These are phyloP conservation scores for Oncorhynchus gorbuscha DNA, from an alignment of 2,113 vertebrate genomes.

Conservation along the genomic window DNA sequence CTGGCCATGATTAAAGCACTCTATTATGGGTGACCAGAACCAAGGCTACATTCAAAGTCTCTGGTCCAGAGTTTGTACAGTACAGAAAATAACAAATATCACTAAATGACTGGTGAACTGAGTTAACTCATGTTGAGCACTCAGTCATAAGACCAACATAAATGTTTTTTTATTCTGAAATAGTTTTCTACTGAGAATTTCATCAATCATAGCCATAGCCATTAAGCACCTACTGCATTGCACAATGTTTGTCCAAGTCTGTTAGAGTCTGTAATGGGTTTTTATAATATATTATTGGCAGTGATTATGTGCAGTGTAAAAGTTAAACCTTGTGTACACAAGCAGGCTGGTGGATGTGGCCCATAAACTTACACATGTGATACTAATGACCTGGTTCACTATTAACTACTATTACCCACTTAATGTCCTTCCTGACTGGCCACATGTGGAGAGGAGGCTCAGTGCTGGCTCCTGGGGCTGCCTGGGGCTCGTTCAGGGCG, in stretches of 20 bases:
- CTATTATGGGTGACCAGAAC: constrained; percentile 14
- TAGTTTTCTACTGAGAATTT: not conserved
- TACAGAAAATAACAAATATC: not conserved
- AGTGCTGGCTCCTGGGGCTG: constrained; percentile 63
- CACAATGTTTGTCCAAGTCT: constrained; percentile 71
- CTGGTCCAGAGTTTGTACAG: not conserved
- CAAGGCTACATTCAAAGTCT: not conserved
- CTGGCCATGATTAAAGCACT: constrained; percentile 24
- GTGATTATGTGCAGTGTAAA: constrained; percentile 58
- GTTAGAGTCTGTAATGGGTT: constrained; percentile 54
- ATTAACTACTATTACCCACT: constrained; percentile 73
- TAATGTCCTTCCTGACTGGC: constrained; percentile 71
- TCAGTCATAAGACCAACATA: constrained; percentile 62
- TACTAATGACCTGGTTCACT: constrained; percentile 78
- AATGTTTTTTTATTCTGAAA: constrained; percentile 19
- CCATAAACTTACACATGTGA: constrained; percentile 75
- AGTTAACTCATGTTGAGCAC: constrained; percentile 45
- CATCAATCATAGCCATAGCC: not conserved
- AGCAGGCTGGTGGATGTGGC: constrained; percentile 60
- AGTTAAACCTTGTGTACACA: constrained; percentile 56
- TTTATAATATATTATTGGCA: constrained; percentile 55
- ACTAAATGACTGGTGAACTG: not conserved
- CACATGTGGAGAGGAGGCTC: constrained; percentile 62
- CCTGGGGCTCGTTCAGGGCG: constrained; percentile 72
- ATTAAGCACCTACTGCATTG: constrained; percentile 56